Evolutionary conservation across 1,140 invertebrate genomes (phyloP), one percentile per base, ranked within the genome.

Genomic region (Drosophila pseudoobscura): DNA sequence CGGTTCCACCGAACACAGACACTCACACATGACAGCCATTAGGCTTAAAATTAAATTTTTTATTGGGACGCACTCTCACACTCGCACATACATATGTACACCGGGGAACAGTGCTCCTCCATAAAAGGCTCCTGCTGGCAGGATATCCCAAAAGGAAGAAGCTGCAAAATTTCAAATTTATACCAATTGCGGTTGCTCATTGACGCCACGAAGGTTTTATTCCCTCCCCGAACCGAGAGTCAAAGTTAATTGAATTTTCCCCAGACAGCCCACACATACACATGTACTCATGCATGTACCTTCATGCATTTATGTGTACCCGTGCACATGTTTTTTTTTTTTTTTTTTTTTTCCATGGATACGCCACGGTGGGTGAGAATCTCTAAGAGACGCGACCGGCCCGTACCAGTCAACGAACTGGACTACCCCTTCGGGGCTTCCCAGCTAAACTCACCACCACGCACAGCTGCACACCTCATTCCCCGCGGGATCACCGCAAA

Each of bases 21-120:
- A 64, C 76, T 49, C 52, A 77, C 78, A 63, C 77, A 84, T 79
- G 79, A 68, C 75, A 79, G 56, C 78, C 80, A 84, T 83, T 84
- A 80, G 79, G 71, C 80, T 71, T 69, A 49, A 79, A 84, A 85
- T 83, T 71, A 83, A 79, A 83, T 84, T 60, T 83, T 83, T 84
- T 84, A 83, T 83, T 75, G 47, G 24, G 15, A 24, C 8, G 13
- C 46, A 53, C 39, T 44, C 39, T 5, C 15, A 4, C 13, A 11
- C 46, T 17, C 0, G 44, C 39, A 11, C 15, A 11, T 17, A 9
- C 15, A 15, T 15, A 15, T 15, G 15, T 15, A 15, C 46, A 24
- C 0, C 52, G 20, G 20, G 20, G 20, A 20, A 20, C 20, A 20
- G 20, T 20, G 20, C 24, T 26, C 24, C 24, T 5, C 24, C 29